Evolutionary conservation across 2,113 vertebrate genomes (phyloP).

Genomic region (Pelmatolapia mariae): DNA sequence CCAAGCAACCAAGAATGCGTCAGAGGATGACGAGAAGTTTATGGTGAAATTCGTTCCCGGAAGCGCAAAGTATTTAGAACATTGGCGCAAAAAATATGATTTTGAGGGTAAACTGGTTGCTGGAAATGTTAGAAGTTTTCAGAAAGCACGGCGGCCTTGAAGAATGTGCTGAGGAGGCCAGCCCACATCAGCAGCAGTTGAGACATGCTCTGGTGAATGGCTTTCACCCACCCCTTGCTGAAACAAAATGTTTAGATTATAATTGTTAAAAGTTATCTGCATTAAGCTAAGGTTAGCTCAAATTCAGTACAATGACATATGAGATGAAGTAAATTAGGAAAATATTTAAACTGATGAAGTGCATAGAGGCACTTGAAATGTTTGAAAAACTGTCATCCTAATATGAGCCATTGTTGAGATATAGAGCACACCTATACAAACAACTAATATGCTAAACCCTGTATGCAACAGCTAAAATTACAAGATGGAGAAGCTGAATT

Average conservation of each 20-base stretch:
- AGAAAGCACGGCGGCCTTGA: no score
- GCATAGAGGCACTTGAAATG: not conserved
- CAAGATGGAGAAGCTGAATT: not conserved
- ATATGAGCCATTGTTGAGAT: not conserved
- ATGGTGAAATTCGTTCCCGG: rapidly evolving
- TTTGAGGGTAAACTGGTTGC: no score
- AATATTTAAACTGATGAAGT: not conserved
- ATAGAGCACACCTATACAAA: not conserved
- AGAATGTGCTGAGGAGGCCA: no score
- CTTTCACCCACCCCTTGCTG: not conserved
- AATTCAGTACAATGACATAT: not conserved
- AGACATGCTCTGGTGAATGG: no score
- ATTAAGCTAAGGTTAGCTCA: not conserved
- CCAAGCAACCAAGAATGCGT: no score
- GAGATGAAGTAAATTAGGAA: not conserved
- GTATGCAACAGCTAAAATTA: not conserved
- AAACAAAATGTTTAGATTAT: not conserved
- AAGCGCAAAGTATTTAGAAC: no score
- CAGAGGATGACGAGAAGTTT: no score
- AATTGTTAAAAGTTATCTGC: not conserved
- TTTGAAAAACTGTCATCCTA: not conserved
- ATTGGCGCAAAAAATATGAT: no score
- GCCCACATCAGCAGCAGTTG: no score
- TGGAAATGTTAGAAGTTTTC: no score
- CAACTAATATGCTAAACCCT: not conserved